Conservation (phyloP, 1,140 invertebrate species). For the Drosophila obscura region DNA sequence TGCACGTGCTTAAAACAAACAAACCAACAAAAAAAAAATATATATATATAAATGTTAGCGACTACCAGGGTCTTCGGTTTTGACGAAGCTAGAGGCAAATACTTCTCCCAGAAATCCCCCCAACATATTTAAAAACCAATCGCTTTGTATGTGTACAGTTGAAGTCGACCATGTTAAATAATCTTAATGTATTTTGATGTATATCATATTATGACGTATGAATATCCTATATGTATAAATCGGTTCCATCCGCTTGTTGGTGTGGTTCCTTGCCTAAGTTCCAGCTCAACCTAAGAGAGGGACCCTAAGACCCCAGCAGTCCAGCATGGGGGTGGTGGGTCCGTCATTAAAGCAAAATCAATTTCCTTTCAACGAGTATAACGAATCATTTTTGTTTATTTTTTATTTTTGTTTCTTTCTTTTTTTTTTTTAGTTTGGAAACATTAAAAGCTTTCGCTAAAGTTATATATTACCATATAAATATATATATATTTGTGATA, state of each 20-base stretch:
- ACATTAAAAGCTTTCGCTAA: slow-evolving; percentile 41
- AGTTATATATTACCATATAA: slow-evolving; percentile 40
- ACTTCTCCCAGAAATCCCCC: slow-evolving; percentile 1
- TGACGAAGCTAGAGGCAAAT: slow-evolving; percentile 24
- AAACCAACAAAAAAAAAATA: not conserved
- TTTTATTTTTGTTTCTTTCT: not conserved
- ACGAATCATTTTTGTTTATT: slow-evolving; percentile 22
- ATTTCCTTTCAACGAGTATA: slow-evolving; percentile 39
- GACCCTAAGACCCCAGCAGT: slow-evolving; percentile 1
- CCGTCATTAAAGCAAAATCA: slow-evolving; percentile 32
- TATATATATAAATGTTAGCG: slow-evolving; percentile 25
- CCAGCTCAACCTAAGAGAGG: slow-evolving; percentile 61
- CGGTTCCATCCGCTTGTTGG: slow-evolving; percentile 29
- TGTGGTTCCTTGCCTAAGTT: slow-evolving; percentile 38
- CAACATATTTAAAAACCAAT: not conserved
- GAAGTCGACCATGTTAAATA: slow-evolving; percentile 25
- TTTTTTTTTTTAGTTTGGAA: slow-evolving; percentile 7
- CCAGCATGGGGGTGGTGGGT: slow-evolving; percentile 7
- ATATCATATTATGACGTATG: not conserved
- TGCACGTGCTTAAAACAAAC: slow-evolving; percentile 23
- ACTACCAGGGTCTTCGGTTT: slow-evolving; percentile 17
- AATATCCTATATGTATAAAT: slow-evolving; percentile 17
- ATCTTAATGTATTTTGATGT: slow-evolving; percentile 30
- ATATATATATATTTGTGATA: slow-evolving; percentile 70
- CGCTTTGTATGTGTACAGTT: slow-evolving; percentile 35